Percentiles rank a stretch among this genome's conserved stretches.
Evolutionary conservation across 2,113 vertebrate species (phyloP).

Genomic region (Hylia prasina): DNA sequence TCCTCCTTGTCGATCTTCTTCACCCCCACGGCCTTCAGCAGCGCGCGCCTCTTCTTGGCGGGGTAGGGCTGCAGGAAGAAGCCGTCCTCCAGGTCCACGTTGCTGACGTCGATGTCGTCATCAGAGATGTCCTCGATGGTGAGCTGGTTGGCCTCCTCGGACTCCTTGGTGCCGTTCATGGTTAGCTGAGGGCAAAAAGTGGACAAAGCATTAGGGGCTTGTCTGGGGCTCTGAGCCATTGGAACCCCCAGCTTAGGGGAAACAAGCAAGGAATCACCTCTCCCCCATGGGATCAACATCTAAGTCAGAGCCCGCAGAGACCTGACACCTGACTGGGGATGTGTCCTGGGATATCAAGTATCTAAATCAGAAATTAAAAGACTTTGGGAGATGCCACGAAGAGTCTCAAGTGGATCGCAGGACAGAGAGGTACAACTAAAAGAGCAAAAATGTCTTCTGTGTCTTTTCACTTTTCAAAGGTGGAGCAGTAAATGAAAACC

Average conservation of each 20-base stretch:
- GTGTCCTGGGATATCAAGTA: neutral
- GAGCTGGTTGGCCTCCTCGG: conserved; percentile 82
- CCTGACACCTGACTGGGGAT: neutral
- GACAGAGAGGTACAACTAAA: neutral
- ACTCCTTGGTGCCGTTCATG: conserved; percentile 81
- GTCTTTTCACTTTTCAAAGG: neutral
- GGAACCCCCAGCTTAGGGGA: neutral
- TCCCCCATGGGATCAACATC: accelerated
- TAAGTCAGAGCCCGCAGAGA: neutral
- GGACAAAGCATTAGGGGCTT: neutral
- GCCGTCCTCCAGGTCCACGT: conserved; percentile 77
- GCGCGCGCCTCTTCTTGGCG: conserved; percentile 80
- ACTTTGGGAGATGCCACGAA: neutral
- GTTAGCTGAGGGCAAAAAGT: conserved; percentile 74
- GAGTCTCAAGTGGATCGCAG: neutral
- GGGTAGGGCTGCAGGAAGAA: conserved; percentile 90
- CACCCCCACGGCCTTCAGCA: conserved; percentile 87
- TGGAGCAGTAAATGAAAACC: neutral
- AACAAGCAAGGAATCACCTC: neutral
- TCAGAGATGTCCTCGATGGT: conserved; percentile 87
- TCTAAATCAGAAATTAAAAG: neutral
- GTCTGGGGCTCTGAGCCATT: neutral
- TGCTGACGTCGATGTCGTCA: conserved; percentile 78
- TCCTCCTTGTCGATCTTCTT: conserved; percentile 94
- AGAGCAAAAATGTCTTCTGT: neutral